phyloP scores from a whole-genome alignment of 2,888 invertebrate genomes.

The Acronicta psi region DNA sequence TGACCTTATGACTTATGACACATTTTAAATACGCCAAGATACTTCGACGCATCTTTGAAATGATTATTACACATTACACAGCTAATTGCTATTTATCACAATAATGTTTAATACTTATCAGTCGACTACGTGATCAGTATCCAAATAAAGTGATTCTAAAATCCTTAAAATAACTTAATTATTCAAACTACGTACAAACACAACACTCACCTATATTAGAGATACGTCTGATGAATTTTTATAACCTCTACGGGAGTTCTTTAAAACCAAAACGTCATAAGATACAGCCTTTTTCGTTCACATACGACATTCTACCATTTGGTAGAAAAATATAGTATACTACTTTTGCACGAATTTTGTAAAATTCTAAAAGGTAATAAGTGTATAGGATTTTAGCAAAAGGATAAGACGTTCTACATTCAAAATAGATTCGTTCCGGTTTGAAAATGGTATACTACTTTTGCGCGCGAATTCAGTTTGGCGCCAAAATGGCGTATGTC shows the following conservation, averaged over 20 bases:
- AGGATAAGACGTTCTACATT: slow-evolving; percentile 66
- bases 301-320: slow-evolving; percentile 63
- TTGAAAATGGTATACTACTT: slow-evolving; percentile 79
- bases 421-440: slow-evolving; percentile 62
- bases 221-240: slow-evolving; percentile 42
- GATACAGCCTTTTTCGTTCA: slow-evolving; percentile 12
- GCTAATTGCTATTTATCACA: neutral
- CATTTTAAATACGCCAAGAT: no score
- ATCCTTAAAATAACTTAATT: slow-evolving; percentile 12
- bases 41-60: no score
- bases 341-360: slow-evolving; percentile 68
- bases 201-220: slow-evolving; percentile 51
- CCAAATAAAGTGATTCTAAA: neutral
- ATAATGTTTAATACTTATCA: neutral
- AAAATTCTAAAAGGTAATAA: slow-evolving; percentile 62
- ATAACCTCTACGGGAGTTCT: slow-evolving; percentile 11
- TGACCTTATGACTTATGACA: no score
- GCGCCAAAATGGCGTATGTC: slow-evolving; percentile 60
- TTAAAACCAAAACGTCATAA: slow-evolving; percentile 50
- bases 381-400: slow-evolving; percentile 43
- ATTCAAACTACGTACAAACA: slow-evolving; percentile 43
- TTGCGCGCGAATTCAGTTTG: slow-evolving; percentile 38
- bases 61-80: no score
- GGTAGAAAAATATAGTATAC: slow-evolving; percentile 74
- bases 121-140: neutral